phyloP scores from a whole-genome alignment of 2,888 invertebrate genomes.

The Tinea pellionella region DNA sequence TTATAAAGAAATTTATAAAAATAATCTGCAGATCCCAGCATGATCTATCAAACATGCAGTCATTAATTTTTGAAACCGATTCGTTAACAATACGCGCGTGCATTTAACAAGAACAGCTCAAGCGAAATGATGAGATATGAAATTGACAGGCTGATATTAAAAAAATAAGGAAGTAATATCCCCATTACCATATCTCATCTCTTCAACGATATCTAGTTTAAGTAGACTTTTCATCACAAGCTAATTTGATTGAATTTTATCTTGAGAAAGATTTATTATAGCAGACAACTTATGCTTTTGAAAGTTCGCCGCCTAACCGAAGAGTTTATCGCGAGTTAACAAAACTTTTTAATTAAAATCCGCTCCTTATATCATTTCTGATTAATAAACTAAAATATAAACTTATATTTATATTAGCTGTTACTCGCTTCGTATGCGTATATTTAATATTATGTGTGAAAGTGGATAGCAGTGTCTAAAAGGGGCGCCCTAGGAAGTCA shows the following conservation, averaged over 20 bases:
- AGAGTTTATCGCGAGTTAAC: neutral
- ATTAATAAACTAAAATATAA: neutral
- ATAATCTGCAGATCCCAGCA: neutral
- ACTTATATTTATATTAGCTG: no score
- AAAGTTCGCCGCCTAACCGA: no score
- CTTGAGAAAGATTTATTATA: neutral
- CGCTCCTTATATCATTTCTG: neutral
- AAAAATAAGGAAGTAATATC: neutral
- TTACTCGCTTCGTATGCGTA: no score
- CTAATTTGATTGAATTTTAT: neutral
- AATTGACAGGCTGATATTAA: constrained; percentile 5
- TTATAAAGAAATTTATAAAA: no score
- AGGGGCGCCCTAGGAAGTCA: no score
- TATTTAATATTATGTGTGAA: no score
- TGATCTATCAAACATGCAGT: neutral
- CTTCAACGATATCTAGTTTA: neutral
- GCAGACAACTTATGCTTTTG: neutral
- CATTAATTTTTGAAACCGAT: neutral
- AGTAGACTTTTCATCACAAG: no score
- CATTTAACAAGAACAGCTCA: neutral
- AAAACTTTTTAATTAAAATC: neutral
- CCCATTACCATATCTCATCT: neutral
- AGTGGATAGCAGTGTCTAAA: no score
- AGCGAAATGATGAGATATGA: neutral
- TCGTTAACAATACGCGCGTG: neutral